Conservation (phyloP, 2,113 vertebrate genomes). For the Harpagus bidentatus region DNA sequence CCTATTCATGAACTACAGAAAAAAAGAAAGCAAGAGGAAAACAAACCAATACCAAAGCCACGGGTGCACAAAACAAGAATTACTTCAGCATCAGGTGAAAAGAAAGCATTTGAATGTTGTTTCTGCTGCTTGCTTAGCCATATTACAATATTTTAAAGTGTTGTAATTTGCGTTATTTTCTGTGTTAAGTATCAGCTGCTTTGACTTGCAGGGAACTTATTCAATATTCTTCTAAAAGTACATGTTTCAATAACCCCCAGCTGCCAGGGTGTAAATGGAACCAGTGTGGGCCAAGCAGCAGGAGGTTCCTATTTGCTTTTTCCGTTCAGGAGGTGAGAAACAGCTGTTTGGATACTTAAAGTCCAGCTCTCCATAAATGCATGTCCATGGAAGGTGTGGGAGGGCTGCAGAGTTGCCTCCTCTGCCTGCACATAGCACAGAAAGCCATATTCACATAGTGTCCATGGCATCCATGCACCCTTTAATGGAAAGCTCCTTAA, state of each 20-base stretch:
- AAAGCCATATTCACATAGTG: not conserved
- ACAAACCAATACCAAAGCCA: slow-evolving; percentile 56
- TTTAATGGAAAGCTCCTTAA: not conserved
- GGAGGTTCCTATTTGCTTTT: not conserved
- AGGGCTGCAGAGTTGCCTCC: not conserved
- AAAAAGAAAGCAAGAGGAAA: slow-evolving; percentile 13
- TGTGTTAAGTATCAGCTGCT: not conserved
- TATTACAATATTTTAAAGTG: not conserved
- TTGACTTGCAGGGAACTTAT: not conserved
- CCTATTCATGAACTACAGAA: not conserved
- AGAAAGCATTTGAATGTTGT: not conserved
- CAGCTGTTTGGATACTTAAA: not conserved
- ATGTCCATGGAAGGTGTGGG: not conserved
- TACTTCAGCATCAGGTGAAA: slow-evolving; percentile 70
- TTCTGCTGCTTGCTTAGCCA: not conserved
- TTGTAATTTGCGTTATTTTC: not conserved
- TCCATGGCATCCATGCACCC: not conserved
- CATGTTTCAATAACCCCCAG: not conserved
- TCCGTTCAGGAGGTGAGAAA: not conserved
- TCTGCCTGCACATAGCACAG: not conserved
- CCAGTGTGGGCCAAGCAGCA: not conserved
- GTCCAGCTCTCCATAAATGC: not conserved
- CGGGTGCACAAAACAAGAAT: slow-evolving; percentile 42
- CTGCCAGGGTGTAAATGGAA: not conserved
- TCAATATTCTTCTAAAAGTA: not conserved